Percentiles rank a stretch among this genome's conserved stretches.
These are phyloP conservation scores for Siniperca knerii DNA, from an alignment of 2,113 vertebrate genomes.

Conservation along the genomic window DNA sequence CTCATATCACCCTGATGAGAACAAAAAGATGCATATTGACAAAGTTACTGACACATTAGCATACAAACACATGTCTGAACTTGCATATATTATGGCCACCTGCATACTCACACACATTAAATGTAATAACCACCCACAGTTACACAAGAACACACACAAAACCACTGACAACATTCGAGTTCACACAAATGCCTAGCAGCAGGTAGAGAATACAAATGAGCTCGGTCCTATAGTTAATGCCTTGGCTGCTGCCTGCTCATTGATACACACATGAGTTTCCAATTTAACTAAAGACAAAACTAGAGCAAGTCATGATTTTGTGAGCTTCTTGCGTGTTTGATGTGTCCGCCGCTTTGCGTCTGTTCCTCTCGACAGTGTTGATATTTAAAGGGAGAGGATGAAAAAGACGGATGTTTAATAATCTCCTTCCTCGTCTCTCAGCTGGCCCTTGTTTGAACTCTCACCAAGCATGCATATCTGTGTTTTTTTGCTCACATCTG, in stretches of 20 bases:
- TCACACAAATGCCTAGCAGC: slow-evolving; percentile 46
- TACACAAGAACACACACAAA: slow-evolving; percentile 48
- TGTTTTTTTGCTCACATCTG: slow-evolving; percentile 47
- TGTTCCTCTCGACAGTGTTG: slow-evolving; percentile 54
- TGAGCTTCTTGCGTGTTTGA: slow-evolving; percentile 23
- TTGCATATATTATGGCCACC: slow-evolving; percentile 31
- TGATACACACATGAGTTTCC: slow-evolving; percentile 37
- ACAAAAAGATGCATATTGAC: slow-evolving; percentile 1
- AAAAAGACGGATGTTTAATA: slow-evolving; percentile 71
- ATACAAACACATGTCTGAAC: slow-evolving; percentile 48
- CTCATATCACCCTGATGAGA: slow-evolving; percentile 15
- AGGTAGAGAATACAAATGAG: slow-evolving; percentile 59
- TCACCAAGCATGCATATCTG: slow-evolving; percentile 21
- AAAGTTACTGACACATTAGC: slow-evolving; percentile 33
- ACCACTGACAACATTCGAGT: slow-evolving; percentile 30
- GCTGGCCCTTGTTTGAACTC: slow-evolving; percentile 66
- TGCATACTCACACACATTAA: slow-evolving; percentile 23
- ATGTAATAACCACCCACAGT: slow-evolving; percentile 59
- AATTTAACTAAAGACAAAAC: slow-evolving; percentile 38
- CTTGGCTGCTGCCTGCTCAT: slow-evolving; percentile 19
- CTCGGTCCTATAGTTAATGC: slow-evolving; percentile 19
- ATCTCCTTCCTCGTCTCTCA: slow-evolving; percentile 59
- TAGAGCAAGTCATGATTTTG: slow-evolving; percentile 13
- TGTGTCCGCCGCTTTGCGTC: slow-evolving; percentile 23
- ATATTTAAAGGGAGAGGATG: slow-evolving; percentile 52